These are phyloP conservation scores for Apodemus speciosus DNA, from an alignment of 2,113 vertebrate species.

Conservation along the genomic window DNA sequence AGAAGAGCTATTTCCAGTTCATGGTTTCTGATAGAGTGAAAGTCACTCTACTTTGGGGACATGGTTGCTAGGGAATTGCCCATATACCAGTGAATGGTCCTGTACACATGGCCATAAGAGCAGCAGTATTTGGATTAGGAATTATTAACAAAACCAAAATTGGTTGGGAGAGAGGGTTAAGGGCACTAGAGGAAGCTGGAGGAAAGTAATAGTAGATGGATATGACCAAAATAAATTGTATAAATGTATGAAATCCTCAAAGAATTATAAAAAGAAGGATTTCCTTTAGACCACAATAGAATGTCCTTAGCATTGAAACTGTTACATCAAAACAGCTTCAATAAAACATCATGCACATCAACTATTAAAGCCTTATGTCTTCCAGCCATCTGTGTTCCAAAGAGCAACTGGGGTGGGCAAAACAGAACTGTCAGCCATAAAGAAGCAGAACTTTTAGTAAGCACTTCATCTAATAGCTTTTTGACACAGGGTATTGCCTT, in stretches of 20 bases:
- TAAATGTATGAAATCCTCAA: neutral
- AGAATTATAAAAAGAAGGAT: neutral
- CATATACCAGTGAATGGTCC: neutral
- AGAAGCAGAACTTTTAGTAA: neutral
- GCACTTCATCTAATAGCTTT: neutral
- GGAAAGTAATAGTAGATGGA: too few relatives aligned
- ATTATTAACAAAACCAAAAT: neutral
- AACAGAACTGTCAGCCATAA: conserved; percentile 29
- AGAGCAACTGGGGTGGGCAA: neutral
- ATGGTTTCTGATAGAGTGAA: neutral
- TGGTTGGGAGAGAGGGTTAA: neutral
- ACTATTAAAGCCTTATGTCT: neutral
- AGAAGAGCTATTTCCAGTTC: neutral
- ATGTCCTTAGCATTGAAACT: conserved; percentile 28
- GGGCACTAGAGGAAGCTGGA: too few relatives aligned
- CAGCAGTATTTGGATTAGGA: neutral
- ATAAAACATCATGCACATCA: conserved; percentile 37
- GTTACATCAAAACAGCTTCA: conserved; percentile 25
- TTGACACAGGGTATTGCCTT: conserved; percentile 1
- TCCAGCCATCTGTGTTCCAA: neutral
- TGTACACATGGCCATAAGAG: neutral
- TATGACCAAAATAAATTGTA: neutral
- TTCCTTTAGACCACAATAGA: conserved; percentile 10
- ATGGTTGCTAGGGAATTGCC: neutral
- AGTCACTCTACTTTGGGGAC: neutral